Evolutionary conservation across 2,888 invertebrate species (phyloP), one percentile per base, ranked within the genome.

Genomic region (Portevinia maculata): DNA sequence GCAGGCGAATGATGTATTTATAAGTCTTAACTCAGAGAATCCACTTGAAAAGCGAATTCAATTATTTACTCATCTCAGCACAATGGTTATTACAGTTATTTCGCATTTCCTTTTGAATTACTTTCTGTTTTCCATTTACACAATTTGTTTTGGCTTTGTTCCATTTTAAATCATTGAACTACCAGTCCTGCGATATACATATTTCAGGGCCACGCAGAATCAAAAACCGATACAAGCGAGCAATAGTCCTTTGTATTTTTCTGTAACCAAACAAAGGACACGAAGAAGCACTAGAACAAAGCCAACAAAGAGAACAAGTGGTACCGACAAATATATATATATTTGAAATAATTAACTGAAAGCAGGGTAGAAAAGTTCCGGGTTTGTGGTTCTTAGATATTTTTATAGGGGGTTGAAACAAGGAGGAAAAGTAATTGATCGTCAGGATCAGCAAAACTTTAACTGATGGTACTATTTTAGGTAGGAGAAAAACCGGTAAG

Each of bases 31-130:
- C 39, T 59, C 59, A 59, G 11, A 50, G 37, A 64, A 64, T 28
- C 19, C 55, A 67, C 55, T 34, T 19, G 17, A 34, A 46, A 53
- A 55, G 46, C 21, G 67, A 41, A 46, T 55, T 67, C 55, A 44
- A 24, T 67, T 37, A 46, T 55, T 34, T 41, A 15, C 13, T 39
- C n/a, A 37, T 11, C 13, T n/a, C 37, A n/a, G 11, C 17, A 46
- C 46, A 24, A 57, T 37, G 64, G 64, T 70, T 57, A 32, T 64
- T 64, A 71, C 78, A 59, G 64, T 73, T 53, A 50, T 71, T 32
- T 65, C 44, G 37, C 52, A 78, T 59, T 71, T 48, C 78, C 71
- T 64, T 78, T 79, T 19, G 41, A 64, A 71, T 65, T 53, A 32
- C 44, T 53, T 41, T 3, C 32, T 28, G 9, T n/a, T 13, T 15